Conservation (phyloP, 53 echinoderm and acorn worm species). For the Astropecten irregularis region DNA sequence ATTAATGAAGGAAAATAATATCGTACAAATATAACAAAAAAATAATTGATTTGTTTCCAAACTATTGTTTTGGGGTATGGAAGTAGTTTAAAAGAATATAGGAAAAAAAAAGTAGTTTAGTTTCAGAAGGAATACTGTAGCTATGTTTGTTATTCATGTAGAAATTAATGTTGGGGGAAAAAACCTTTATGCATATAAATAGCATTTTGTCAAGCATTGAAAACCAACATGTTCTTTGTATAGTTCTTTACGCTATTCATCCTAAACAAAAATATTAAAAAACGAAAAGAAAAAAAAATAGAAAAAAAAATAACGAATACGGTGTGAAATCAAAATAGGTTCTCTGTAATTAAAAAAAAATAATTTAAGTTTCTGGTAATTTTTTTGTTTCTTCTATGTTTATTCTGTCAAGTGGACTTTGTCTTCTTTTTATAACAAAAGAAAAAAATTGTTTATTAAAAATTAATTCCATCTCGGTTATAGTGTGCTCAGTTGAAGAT, state of each 20-base stretch:
- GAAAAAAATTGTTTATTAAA: background rate
- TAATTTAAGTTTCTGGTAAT: background rate
- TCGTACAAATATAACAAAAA: background rate
- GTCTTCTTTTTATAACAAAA: background rate
- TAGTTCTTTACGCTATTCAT: constrained; percentile 26
- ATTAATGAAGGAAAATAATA: constrained; percentile 18
- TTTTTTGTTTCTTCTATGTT: background rate
- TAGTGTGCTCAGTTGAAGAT: too few relatives aligned
- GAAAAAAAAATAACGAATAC: background rate
- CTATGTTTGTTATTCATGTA: constrained; percentile 1
- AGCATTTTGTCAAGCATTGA: constrained; percentile 30
- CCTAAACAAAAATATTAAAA: background rate
- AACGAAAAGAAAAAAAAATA: background rate
- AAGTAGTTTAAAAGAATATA: background rate
- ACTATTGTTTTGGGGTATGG: background rate
- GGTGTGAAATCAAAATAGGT: background rate
- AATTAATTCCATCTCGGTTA: too few relatives aligned
- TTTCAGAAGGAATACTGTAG: background rate
- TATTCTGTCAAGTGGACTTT: background rate
- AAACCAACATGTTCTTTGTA: constrained; percentile 8
- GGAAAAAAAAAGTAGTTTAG: background rate
- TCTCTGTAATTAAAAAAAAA: background rate
- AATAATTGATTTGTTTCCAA: constrained; percentile 11
- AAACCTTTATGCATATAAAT: constrained; percentile 47
- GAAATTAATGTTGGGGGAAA: constrained; percentile 17